Conservation (phyloP, 2,113 vertebrate species). For the Protobothrops mucrosquamatus region DNA sequence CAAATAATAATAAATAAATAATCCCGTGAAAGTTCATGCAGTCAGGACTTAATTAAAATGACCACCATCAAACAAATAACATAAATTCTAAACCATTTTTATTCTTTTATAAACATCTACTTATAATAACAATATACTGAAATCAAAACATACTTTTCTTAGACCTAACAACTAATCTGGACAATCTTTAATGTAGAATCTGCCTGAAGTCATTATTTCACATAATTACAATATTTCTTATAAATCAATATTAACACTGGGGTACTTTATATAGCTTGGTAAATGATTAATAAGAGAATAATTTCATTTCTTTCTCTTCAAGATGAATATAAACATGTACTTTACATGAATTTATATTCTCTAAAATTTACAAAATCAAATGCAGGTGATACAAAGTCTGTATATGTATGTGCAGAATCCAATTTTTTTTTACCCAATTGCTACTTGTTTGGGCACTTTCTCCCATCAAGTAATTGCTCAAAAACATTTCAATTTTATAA, state of each 20-base stretch:
- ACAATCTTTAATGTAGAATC: too few species aligned
- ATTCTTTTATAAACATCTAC: neutral
- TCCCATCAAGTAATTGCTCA: conserved; percentile 52
- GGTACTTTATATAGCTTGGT: neutral
- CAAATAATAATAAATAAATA: neutral
- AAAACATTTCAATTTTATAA: conserved; percentile 51
- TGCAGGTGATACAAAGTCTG: neutral
- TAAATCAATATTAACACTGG: neutral
- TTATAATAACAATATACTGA: neutral
- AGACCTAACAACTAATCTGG: neutral
- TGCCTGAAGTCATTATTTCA: neutral
- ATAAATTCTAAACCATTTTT: neutral
- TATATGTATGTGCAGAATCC: neutral
- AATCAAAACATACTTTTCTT: neutral
- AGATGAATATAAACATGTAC: neutral
- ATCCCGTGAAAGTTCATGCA: neutral
- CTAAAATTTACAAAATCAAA: neutral
- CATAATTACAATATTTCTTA: neutral
- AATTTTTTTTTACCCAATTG: conserved; percentile 9
- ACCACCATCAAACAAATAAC: neutral
- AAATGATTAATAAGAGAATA: neutral
- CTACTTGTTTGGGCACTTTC: conserved; percentile 45
- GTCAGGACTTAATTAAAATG: neutral
- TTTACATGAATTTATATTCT: neutral
- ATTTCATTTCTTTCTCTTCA: neutral